Evolutionary conservation across 2,797 vertebrate species (phyloP).

Genomic region (Tarsius wallacei): DNA sequence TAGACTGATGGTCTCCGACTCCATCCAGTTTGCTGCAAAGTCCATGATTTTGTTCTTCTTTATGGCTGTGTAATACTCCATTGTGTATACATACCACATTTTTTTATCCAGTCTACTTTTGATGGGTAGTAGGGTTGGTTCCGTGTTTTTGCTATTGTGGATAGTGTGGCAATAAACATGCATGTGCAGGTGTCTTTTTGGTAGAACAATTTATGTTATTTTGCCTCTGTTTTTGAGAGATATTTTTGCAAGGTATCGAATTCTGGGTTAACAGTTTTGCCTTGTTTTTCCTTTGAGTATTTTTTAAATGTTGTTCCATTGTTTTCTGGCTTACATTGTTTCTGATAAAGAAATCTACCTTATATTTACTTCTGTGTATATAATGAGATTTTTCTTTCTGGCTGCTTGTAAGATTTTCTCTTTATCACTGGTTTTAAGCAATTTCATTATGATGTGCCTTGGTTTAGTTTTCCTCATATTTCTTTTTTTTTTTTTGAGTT

Average conservation of each 20-base stretch:
- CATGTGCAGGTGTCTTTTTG: too few species aligned
- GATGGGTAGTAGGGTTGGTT: too few species aligned
- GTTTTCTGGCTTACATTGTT: neutral
- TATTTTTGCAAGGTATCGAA: neutral
- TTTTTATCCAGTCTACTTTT: too few species aligned
- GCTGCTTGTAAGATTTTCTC: neutral
- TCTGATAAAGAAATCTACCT: neutral
- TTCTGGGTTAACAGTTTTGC: neutral
- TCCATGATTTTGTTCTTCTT: too few species aligned
- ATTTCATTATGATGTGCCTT: neutral
- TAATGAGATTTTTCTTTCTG: neutral
- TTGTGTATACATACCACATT: too few species aligned
- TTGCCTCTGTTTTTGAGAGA: neutral
- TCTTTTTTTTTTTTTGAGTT: slow-evolving; percentile 69
- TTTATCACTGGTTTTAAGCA: neutral
- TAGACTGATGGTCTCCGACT: too few species aligned
- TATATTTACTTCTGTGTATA: neutral
- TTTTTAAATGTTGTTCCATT: neutral
- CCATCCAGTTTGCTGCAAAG: too few species aligned
- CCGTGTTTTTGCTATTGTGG: too few species aligned
- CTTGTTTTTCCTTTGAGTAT: neutral
- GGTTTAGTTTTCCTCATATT: slow-evolving; percentile 16
- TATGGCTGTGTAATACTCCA: too few species aligned
- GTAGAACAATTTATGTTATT: too few species aligned
- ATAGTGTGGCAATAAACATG: too few species aligned